Evolutionary conservation across 2,888 invertebrate species (phyloP), one percentile per base, ranked within the genome.

Genomic region (Papilio demoleus): DNA sequence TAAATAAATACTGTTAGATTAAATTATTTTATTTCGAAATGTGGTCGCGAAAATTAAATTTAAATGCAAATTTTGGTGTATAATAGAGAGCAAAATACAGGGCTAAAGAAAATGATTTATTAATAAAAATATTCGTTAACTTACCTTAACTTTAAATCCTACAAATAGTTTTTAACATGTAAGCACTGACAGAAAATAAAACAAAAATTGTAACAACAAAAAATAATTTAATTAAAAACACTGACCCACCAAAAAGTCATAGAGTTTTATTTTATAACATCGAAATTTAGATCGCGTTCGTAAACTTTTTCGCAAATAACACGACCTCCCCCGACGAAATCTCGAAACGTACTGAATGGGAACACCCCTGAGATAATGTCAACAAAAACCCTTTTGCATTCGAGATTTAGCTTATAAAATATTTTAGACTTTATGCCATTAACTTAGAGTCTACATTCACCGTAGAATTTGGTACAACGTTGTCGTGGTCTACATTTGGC

Each of bases 361-460:
- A 42, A 60, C 47, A 68, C 59, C 68, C 68, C 64, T 53, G 60
- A 68, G 68, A 68, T 64, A 68, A 68, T 59, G 40, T 38, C 68
- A 64, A 65, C 68, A 68, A 59, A 60, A 65, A 60, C 65, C 69
- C 53, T 65, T 65, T 42, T 69, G 65, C 65, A 42, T 34, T 61
- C n/a, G 36, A 12, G 19, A 65, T 53, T 53, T 36, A 12, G 4
- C 9, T 3, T 53, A 1, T 9, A 42, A 53, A 42, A 22, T 11
- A 65, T 34, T 65, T 45, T 53, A 14, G 45, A 11, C 45, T 61
- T 61, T 65, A 65, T 56, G 12, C 17, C 19, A 4, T 36, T 12
- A 1, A 1, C 0, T 12, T 50, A 69, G 24, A 36, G 61, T n/a
- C 42, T 53, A 65, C 11, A 31, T 56, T 69, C 0, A 17, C 6